A percentile compares a stretch with the other conserved stretches of the same genome.
phyloP scores from a whole-genome alignment of 2,888 invertebrate species.

The Germaria angustata region DNA sequence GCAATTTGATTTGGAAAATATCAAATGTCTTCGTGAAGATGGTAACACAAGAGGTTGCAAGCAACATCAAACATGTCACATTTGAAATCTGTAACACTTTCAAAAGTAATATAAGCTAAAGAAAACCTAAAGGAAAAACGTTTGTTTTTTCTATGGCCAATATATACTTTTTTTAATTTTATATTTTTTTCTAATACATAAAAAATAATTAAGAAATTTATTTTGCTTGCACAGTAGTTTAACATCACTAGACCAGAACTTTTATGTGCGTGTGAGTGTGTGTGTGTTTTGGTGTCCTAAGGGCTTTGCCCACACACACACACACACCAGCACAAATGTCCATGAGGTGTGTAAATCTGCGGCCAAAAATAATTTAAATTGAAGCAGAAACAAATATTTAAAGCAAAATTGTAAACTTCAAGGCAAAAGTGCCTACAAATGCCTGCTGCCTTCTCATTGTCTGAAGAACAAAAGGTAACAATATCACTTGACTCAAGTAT shows the following conservation, averaged over 20 bases:
- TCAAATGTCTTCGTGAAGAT: constrained; percentile 30
- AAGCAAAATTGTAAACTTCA: constrained; percentile 27
- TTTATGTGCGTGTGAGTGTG: no score
- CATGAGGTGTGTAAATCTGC: constrained; percentile 20
- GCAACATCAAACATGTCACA: constrained; percentile 52
- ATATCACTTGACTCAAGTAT: constrained; percentile 49
- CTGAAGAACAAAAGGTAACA: constrained; percentile 55
- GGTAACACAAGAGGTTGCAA: constrained; percentile 38
- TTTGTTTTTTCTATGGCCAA: not conserved
- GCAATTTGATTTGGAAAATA: constrained; percentile 41
- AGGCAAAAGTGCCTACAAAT: constrained; percentile 23
- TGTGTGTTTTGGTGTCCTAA: not conserved
- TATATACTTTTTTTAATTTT: not conserved
- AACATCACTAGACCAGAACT: constrained; percentile 40
- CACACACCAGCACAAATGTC: not conserved
- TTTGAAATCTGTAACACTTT: constrained; percentile 52
- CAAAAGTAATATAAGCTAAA: constrained; percentile 13
- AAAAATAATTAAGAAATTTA: constrained; percentile 34
- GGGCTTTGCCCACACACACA: not conserved
- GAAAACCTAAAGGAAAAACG: not conserved
- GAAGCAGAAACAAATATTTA: not conserved
- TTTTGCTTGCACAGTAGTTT: not conserved
- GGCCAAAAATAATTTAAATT: constrained; percentile 8
- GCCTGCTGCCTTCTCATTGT: not conserved
- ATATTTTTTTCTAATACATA: not conserved